These are phyloP conservation scores for Noctuana brunneofusca DNA, from an alignment of 2,888 invertebrate species.

Conservation along the genomic window DNA sequence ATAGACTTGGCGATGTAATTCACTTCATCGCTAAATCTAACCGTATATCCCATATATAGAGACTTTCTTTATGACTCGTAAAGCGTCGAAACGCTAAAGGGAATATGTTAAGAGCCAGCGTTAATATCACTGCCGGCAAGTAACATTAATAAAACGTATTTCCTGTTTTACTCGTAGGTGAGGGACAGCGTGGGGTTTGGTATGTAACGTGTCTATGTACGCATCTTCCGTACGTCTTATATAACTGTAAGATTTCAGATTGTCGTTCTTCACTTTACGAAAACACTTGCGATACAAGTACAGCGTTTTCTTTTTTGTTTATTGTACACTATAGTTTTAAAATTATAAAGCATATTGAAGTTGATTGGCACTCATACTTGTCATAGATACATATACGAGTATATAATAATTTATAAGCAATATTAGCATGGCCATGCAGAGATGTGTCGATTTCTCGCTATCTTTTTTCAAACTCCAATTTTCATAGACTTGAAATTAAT, in stretches of 20 bases:
- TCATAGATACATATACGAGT: no score
- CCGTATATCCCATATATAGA: conserved; percentile 4
- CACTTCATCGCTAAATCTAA: conserved; percentile 20
- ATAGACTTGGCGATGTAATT: conserved; percentile 19
- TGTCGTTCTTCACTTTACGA: not conserved
- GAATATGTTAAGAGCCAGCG: conserved; percentile 15
- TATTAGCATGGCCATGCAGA: no score
- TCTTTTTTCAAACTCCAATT: no score
- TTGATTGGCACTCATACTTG: no score
- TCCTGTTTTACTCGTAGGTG: not conserved
- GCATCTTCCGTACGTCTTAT: not conserved
- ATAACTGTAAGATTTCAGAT: no score
- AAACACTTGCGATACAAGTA: not conserved
- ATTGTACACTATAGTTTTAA: no score
- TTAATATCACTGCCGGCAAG: conserved; percentile 11
- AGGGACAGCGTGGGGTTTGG: not conserved
- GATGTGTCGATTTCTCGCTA: no score
- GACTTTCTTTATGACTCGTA: conserved; percentile 8
- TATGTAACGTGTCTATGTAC: not conserved
- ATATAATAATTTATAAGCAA: no score
- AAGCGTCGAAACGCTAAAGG: conserved; percentile 8
- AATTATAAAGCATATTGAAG: no score
- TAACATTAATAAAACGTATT: conserved; percentile 17
- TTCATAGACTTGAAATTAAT: no score
- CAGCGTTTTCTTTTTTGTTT: no score